Conservation (phyloP, 2,888 invertebrate genomes). For the Azorinus chamasolen region DNA sequence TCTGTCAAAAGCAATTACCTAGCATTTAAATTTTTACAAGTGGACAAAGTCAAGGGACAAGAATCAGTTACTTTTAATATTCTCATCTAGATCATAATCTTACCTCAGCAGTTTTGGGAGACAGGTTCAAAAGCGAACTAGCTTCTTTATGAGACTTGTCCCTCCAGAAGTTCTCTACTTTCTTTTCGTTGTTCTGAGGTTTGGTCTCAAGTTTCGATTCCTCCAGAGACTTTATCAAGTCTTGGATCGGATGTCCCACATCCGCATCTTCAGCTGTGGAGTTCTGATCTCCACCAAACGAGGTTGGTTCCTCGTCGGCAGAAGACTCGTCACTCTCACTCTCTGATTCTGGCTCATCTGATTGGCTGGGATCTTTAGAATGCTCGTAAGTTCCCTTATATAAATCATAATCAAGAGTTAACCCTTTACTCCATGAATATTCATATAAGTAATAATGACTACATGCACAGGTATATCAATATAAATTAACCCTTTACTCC, state of each 20-base stretch:
- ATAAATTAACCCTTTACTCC: too few species aligned
- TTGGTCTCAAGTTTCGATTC: slow-evolving; percentile 25
- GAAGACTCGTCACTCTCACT: slow-evolving; percentile 47
- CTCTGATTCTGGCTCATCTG: slow-evolving; percentile 42
- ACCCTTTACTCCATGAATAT: too few species aligned
- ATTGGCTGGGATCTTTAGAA: too few species aligned
- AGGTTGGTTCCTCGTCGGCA: neutral
- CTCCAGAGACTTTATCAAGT: slow-evolving; percentile 60
- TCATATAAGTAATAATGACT: too few species aligned
- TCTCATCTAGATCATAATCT: too few species aligned
- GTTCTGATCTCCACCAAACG: neutral
- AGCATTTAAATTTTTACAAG: too few species aligned
- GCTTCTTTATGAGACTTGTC: slow-evolving; percentile 46
- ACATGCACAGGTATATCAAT: too few species aligned
- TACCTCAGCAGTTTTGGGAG: slow-evolving; percentile 58
- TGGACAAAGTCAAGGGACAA: too few species aligned
- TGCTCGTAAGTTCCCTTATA: too few species aligned
- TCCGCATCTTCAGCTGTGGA: neutral
- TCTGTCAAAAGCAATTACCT: too few species aligned
- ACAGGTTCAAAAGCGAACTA: slow-evolving; percentile 24
- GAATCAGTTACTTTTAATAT: too few species aligned
- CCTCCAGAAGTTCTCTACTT: slow-evolving; percentile 24
- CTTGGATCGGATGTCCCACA: slow-evolving; percentile 35
- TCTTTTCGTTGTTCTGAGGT: slow-evolving; percentile 2
- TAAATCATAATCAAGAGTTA: too few species aligned